These are phyloP conservation scores for Ditula angustiorana DNA, from an alignment of 2,888 invertebrate species.

Conservation along the genomic window DNA sequence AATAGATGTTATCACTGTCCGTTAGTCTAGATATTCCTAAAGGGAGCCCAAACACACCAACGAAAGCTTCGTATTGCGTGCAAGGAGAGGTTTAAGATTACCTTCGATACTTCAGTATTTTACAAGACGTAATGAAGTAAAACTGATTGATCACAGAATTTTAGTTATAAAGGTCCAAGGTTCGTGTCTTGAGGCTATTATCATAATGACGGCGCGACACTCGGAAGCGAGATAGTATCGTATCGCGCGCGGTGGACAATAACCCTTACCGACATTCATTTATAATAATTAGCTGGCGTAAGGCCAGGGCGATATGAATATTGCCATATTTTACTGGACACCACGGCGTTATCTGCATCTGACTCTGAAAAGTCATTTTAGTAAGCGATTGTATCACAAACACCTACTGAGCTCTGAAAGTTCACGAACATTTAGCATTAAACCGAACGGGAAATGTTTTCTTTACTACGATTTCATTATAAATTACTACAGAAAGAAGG, in stretches of 20 bases:
- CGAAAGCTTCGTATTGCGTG: slow-evolving; percentile 33
- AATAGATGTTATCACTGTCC: slow-evolving; percentile 34
- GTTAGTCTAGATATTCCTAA: slow-evolving; percentile 33
- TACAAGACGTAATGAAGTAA: slow-evolving; percentile 61
- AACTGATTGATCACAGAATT: slow-evolving; percentile 70
- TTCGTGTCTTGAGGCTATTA: slow-evolving; percentile 80
- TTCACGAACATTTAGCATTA: neutral
- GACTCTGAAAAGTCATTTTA: slow-evolving; percentile 9
- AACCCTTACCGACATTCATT: slow-evolving; percentile 77
- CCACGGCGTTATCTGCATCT: slow-evolving; percentile 22
- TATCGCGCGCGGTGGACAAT: slow-evolving; percentile 82
- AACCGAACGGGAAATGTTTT: no score
- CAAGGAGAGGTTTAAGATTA: slow-evolving; percentile 34
- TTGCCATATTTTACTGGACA: slow-evolving; percentile 53
- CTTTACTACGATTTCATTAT: no score
- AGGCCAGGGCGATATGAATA: slow-evolving; percentile 56
- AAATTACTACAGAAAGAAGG: no score
- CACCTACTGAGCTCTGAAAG: neutral
- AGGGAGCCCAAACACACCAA: slow-evolving; percentile 18
- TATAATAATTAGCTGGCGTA: slow-evolving; percentile 74
- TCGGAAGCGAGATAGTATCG: slow-evolving; percentile 79
- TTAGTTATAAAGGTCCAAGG: slow-evolving; percentile 44
- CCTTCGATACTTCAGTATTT: slow-evolving; percentile 36
- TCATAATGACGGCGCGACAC: slow-evolving; percentile 79
- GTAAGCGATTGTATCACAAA: neutral